phyloP scores from a whole-genome alignment of 1,140 invertebrate species.

The Drosophila parvula region DNA sequence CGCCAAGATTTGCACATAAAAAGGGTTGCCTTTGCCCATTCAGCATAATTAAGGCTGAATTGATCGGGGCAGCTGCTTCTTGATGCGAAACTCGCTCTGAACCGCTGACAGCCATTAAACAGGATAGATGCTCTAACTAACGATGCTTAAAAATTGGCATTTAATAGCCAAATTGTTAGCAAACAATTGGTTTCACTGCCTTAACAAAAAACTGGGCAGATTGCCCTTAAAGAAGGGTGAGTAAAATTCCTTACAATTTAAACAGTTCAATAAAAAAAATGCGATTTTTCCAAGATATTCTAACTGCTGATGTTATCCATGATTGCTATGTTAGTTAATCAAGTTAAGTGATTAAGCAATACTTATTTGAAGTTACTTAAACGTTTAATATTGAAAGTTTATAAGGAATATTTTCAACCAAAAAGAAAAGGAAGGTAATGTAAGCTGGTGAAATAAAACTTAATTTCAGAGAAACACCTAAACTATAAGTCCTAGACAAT shows the following conservation, averaged over 20 bases:
- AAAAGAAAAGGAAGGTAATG: too few relatives aligned
- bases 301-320: neutral
- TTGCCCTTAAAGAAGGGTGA: neutral
- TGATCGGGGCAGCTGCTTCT: constrained; percentile 14
- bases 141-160: constrained; percentile 27
- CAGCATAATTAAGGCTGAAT: constrained; percentile 48
- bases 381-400: too few relatives aligned
- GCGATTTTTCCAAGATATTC: neutral
- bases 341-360: too few relatives aligned
- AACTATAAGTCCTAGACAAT: too few relatives aligned
- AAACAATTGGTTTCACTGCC: constrained; percentile 19
- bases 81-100: constrained; percentile 5
- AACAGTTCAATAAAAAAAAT: neutral
- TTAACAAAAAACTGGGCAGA: neutral
- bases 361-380: too few relatives aligned
- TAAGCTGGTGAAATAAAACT: neutral
- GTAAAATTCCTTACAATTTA: neutral
- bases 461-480: too few relatives aligned
- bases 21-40: constrained; percentile 36
- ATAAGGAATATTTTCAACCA: too few relatives aligned
- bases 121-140: constrained; percentile 10
- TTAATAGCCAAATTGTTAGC: constrained; percentile 32
- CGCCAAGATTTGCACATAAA: constrained; percentile 70
- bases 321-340: too few relatives aligned
- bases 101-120: constrained; percentile 17